Evolutionary conservation across 1,140 invertebrate species (phyloP), one percentile per base, ranked within the genome.

Genomic region (Scaptodrosophila lebanonensis): DNA sequence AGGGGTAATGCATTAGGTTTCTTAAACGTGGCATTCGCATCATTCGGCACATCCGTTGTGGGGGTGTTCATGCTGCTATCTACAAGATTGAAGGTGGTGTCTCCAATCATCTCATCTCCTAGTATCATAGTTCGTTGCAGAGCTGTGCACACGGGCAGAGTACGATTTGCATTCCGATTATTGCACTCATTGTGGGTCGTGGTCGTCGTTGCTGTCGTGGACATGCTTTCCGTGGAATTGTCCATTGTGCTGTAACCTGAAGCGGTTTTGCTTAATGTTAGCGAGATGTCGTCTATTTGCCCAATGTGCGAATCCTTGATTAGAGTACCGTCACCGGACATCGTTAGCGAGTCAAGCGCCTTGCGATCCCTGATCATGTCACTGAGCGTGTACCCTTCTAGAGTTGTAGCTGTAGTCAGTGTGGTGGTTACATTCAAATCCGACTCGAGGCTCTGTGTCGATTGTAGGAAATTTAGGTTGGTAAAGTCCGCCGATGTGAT

Each of bases 401-500:
- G 20, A 18, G 33, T 49, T 48, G 32, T 54, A 29, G 32, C 58
- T 50, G 27, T n/a, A n/a, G 63, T 69, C 18, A 66, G 38, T 7
- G 71, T 66, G 11, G 61, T 51, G 11, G 77, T 65, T 3, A 67
- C 35, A 40, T 66, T 72, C 11, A 75, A 40, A 5, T 70, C 50
- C 13, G 59, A 51, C 12, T 83, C 83, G 18, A 83, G 20, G 11
- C 83, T 69, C 5, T 72, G 57, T 1, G 67, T 84, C 2, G 84
- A 84, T 38, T 85, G 83, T 11, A 86, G 59, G 35, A 86, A 86
- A 35, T 82, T 85, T 13, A 86, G 54, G 58, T 86, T 86, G 5
- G 76, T 83, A 16, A 86, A 86, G 45, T 86, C 85, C 2, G 83
- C 82, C 7, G 85, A 86, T n/a, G 70, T 86, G n/a, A 86, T 85